phyloP scores from a whole-genome alignment of 2,797 vertebrate species.

The Neostethus bicornis region DNA sequence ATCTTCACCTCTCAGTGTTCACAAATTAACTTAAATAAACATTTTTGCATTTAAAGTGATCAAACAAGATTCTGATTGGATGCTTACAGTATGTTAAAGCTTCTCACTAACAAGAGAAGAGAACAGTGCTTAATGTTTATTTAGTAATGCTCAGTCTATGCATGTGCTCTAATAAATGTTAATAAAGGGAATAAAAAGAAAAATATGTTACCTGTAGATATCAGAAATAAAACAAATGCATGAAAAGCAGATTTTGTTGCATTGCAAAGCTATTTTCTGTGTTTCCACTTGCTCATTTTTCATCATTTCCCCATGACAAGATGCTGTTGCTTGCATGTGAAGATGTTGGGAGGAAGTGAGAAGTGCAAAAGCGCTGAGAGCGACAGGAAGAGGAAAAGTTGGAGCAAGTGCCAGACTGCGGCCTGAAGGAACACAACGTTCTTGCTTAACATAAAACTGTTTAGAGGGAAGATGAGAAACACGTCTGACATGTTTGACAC shows the following conservation, averaged over 20 bases:
- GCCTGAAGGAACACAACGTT: slow-evolving; percentile 24
- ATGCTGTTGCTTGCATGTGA: slow-evolving; percentile 16
- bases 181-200: too few relatives aligned
- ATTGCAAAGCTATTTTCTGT: neutral
- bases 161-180: too few relatives aligned
- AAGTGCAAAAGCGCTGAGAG: slow-evolving; percentile 49
- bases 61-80: too few relatives aligned
- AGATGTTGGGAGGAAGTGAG: slow-evolving; percentile 24
- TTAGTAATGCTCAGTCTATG: neutral
- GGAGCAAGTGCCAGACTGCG: slow-evolving; percentile 41
- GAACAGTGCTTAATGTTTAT: too few relatives aligned
- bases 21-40: too few relatives aligned
- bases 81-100: too few relatives aligned
- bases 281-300: neutral
- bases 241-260: neutral
- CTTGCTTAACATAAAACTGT: slow-evolving; percentile 18
- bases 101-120: too few relatives aligned
- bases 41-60: too few relatives aligned
- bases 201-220: neutral
- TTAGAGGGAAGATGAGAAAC: slow-evolving; percentile 22
- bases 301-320: slow-evolving; percentile 4
- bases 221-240: neutral
- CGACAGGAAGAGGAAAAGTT: slow-evolving; percentile 32
- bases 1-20: too few relatives aligned
- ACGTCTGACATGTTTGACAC: slow-evolving; percentile 30